Percentiles rank a stretch among this genome's conserved stretches.
phyloP scores from a whole-genome alignment of 2,888 invertebrate genomes.

The Dynastes maya region DNA sequence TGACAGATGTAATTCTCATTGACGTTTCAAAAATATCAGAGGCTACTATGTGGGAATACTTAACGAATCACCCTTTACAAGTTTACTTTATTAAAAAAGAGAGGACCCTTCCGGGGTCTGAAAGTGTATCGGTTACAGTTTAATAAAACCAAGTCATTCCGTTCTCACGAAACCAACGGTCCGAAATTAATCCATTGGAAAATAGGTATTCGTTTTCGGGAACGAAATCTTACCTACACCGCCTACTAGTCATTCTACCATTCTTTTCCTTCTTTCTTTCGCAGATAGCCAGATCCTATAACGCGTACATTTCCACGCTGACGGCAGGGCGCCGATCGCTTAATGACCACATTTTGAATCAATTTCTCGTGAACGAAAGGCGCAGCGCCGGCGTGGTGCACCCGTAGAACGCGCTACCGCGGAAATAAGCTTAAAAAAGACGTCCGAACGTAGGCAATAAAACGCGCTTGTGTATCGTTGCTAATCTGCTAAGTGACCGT shows the following conservation, averaged over 20 bases:
- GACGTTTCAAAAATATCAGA: no score
- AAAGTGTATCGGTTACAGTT: no score
- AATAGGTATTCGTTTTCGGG: no score
- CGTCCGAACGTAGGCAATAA: slow-evolving; percentile 30
- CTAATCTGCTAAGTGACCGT: slow-evolving; percentile 40
- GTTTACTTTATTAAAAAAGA: no score
- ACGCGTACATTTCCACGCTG: neutral
- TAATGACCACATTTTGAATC: slow-evolving; percentile 31
- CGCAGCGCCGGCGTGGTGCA: neutral
- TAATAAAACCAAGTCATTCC: no score
- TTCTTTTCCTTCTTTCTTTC: neutral
- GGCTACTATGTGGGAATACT: no score
- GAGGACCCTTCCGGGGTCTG: no score
- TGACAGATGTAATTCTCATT: no score
- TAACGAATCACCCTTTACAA: no score
- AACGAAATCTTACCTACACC: neutral
- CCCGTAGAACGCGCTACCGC: neutral
- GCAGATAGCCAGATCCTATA: neutral
- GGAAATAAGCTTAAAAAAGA: slow-evolving; percentile 34
- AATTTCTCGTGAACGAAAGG: slow-evolving; percentile 28
- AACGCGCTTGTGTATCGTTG: slow-evolving; percentile 30
- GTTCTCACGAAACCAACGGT: neutral
- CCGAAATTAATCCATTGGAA: slow-evolving; percentile 1
- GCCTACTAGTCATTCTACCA: neutral
- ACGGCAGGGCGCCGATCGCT: neutral